Evolutionary conservation across 2,888 invertebrate genomes (phyloP).

Genomic region (Dasysyrphus albostriatus): DNA sequence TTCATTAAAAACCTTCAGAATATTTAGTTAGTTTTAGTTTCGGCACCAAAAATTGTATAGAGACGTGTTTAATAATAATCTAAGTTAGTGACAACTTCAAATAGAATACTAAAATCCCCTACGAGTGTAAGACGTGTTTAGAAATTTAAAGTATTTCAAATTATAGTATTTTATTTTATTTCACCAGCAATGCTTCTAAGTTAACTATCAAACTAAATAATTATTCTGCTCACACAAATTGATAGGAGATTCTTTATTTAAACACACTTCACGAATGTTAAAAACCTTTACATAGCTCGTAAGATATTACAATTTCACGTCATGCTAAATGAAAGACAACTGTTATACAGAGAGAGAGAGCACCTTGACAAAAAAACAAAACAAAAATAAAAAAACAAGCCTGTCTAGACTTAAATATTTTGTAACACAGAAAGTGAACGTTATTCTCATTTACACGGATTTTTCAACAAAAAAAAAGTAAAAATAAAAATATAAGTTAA

Average conservation of each 20-base stretch:
- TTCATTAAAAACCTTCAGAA: no score
- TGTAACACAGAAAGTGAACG: constrained; percentile 2
- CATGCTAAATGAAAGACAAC: not conserved
- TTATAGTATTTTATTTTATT: not conserved
- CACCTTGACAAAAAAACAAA: not conserved
- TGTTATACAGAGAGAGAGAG: not conserved
- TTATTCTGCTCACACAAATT: not conserved
- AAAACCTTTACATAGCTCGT: not conserved
- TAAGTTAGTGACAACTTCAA: no score
- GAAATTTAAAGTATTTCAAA: not conserved
- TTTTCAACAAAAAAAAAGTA: not conserved
- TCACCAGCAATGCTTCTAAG: not conserved
- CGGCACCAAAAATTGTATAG: no score
- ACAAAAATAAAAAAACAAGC: no score
- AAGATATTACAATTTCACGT: not conserved
- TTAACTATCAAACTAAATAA: not conserved
- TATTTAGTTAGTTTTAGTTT: no score
- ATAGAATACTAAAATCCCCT: not conserved
- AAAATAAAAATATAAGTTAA: not conserved
- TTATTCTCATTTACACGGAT: not conserved
- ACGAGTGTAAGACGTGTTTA: not conserved
- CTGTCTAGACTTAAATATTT: constrained; percentile 2
- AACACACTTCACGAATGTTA: not conserved
- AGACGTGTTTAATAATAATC: no score
- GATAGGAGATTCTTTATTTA: not conserved